Percentiles rank a stretch among this genome's conserved stretches.
Evolutionary conservation across 2,113 vertebrate genomes (phyloP).

Genomic region (Meriones unguiculatus): DNA sequence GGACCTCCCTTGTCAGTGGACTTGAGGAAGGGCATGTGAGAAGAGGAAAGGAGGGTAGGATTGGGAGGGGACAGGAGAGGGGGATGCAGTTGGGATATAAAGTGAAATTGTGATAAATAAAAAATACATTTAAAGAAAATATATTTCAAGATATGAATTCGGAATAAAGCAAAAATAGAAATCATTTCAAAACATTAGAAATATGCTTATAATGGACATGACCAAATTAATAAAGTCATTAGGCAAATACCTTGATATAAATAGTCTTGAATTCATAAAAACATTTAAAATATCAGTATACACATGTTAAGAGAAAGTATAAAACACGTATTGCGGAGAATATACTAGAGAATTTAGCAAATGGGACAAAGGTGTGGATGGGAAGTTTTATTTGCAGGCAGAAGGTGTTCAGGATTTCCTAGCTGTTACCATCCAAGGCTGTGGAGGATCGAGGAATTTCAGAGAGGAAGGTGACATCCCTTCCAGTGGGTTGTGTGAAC

Average conservation of each 20-base stretch:
- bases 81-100: too few relatives aligned
- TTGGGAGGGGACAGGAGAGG: too few relatives aligned
- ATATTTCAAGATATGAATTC: background rate
- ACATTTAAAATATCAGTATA: background rate
- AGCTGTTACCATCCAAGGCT: background rate
- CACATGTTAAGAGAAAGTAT: background rate
- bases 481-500: background rate
- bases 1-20: too few relatives aligned
- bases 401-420: background rate
- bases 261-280: background rate
- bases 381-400: background rate
- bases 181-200: background rate
- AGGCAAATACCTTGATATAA: background rate
- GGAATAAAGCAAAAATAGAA: background rate
- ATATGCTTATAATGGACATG: background rate
- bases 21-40: too few relatives aligned
- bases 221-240: background rate
- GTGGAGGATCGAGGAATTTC: too few relatives aligned
- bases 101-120: background rate
- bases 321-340: background rate
- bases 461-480: background rate
- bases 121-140: background rate
- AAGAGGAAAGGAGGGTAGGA: too few relatives aligned
- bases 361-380: background rate
- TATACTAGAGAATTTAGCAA: too few relatives aligned